Percentiles rank a stretch among this genome's conserved stretches.
Conservation (phyloP, 2,113 vertebrate species). For the Tragelaphus strepsiceros region DNA sequence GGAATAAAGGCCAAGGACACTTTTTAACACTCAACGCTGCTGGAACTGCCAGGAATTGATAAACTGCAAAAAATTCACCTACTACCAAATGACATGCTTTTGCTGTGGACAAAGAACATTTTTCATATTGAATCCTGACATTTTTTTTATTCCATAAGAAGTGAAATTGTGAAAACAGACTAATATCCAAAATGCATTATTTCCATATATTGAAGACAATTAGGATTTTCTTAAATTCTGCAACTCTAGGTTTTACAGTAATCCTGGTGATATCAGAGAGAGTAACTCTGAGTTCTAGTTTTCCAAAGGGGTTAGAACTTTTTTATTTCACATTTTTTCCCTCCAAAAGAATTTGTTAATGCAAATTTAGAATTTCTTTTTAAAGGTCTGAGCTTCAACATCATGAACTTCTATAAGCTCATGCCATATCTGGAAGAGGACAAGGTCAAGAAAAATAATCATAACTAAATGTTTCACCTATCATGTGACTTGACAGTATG, state of each 20-base stretch:
- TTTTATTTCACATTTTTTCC: background rate
- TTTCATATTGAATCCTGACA: background rate
- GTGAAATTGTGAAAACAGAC: background rate
- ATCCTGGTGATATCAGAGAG: background rate
- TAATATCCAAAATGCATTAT: background rate
- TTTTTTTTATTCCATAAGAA: background rate
- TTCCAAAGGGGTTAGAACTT: slow-evolving; percentile 1
- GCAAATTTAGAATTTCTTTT: slow-evolving; percentile 70
- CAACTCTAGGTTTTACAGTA: background rate
- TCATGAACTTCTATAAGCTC: slow-evolving; percentile 72
- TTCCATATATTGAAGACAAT: background rate
- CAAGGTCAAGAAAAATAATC: slow-evolving; percentile 79
- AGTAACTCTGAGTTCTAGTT: background rate
- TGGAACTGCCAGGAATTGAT: background rate
- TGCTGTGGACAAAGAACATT: slow-evolving; percentile 8
- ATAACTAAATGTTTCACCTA: slow-evolving; percentile 73
- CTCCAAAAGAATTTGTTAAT: background rate
- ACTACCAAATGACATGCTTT: background rate
- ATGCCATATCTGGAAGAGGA: slow-evolving; percentile 77
- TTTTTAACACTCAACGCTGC: background rate
- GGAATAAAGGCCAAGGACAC: background rate
- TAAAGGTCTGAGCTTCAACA: slow-evolving; percentile 63
- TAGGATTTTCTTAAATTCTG: background rate
- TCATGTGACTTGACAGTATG: slow-evolving; percentile 58
- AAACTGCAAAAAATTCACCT: background rate